Evolutionary conservation across 2,113 vertebrate genomes (phyloP).

Genomic region (Pelecanus crispus): DNA sequence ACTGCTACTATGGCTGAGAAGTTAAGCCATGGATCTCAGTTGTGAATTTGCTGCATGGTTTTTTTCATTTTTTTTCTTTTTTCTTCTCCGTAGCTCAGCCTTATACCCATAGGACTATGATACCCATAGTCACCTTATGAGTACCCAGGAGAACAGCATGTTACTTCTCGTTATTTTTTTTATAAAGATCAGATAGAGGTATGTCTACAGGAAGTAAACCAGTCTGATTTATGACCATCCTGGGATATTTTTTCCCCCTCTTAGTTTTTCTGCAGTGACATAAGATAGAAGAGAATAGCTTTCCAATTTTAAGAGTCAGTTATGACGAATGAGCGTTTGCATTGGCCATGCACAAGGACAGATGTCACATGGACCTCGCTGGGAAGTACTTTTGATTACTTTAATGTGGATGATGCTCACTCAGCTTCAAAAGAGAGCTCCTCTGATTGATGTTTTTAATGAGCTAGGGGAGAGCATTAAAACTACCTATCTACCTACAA

Average conservation of each 20-base stretch:
- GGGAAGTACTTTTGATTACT: not conserved
- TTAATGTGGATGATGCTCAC: not conserved
- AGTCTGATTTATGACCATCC: not conserved
- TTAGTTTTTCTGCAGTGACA: not conserved
- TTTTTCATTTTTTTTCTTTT: not conserved
- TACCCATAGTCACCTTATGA: not conserved
- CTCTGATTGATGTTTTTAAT: not conserved
- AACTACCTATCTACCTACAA: not conserved
- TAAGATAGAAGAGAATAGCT: not conserved
- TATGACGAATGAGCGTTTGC: not conserved
- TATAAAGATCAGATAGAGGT: not conserved
- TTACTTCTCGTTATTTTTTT: not conserved
- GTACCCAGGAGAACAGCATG: not conserved
- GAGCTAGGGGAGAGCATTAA: not conserved
- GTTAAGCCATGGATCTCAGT: not conserved
- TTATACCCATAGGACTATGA: not conserved
- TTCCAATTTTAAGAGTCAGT: not conserved
- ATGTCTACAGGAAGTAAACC: not conserved
- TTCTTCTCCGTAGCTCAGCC: not conserved
- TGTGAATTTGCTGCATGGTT: not conserved
- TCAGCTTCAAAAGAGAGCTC: not conserved
- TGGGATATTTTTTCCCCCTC: not conserved
- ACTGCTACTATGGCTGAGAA: not conserved
- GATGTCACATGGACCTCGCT: not conserved
- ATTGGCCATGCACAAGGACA: not conserved